These are phyloP conservation scores for Chiloscyllium plagiosum DNA, from an alignment of 2,113 vertebrate genomes.

Conservation along the genomic window DNA sequence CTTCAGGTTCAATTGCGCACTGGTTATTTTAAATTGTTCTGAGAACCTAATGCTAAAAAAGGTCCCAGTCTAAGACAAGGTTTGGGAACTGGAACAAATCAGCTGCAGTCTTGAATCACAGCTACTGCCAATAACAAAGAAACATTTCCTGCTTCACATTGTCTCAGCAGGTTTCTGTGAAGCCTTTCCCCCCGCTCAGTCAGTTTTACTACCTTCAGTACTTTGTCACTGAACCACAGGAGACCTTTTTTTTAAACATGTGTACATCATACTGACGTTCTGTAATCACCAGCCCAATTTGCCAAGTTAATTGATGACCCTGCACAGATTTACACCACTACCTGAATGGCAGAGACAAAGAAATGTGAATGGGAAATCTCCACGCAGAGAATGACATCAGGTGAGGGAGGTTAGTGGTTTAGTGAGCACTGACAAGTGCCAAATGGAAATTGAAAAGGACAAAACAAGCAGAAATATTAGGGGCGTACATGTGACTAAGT, in stretches of 20 bases:
- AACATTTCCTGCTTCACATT: slow-evolving; percentile 28
- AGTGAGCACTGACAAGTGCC: not conserved
- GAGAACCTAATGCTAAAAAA: not conserved
- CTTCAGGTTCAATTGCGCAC: not conserved
- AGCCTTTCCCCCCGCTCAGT: not conserved
- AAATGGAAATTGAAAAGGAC: not conserved
- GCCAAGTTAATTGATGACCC: slow-evolving; percentile 1
- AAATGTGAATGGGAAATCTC: not conserved
- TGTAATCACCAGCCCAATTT: not conserved
- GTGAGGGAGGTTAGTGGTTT: not conserved
- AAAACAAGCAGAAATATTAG: not conserved
- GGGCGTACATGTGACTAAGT: not conserved
- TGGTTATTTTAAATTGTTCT: not conserved
- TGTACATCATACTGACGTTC: not conserved
- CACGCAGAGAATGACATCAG: not conserved
- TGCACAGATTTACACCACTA: not conserved
- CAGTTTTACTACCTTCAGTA: not conserved
- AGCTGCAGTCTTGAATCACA: not conserved
- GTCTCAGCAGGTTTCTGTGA: slow-evolving; percentile 10
- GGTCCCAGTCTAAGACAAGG: not conserved
- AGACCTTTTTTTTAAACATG: not conserved
- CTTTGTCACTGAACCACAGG: not conserved
- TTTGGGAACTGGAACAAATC: not conserved
- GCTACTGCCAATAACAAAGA: slow-evolving; percentile 9
- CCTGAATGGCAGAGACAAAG: not conserved